These are phyloP conservation scores for Eurois occulta DNA, from an alignment of 2,888 invertebrate genomes.

Conservation along the genomic window DNA sequence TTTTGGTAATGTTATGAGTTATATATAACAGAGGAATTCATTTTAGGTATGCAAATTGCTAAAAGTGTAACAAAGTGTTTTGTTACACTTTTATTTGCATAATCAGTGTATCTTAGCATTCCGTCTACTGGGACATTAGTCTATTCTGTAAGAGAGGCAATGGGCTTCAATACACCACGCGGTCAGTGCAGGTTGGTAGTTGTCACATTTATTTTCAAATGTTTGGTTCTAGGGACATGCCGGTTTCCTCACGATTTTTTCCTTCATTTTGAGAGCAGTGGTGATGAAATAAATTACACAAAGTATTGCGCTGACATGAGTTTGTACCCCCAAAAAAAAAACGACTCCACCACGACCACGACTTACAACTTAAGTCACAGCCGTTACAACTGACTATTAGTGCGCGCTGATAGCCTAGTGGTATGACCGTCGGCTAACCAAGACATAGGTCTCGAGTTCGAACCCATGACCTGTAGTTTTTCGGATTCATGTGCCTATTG, in stretches of 20 bases:
- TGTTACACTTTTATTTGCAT: no score
- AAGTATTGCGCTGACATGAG: neutral
- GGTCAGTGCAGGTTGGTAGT: neutral
- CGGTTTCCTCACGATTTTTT: no score
- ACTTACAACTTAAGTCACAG: neutral
- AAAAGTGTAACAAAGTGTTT: no score
- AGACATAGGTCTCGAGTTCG: no score
- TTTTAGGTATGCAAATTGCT: neutral
- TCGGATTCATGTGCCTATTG: no score
- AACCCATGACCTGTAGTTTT: no score
- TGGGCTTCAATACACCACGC: neutral
- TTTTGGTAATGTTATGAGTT: constrained; percentile 1
- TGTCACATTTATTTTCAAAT: neutral
- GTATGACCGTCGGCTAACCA: no score
- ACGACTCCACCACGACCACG: no score
- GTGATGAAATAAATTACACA: neutral
- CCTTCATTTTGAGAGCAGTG: no score
- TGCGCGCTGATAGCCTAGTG: neutral
- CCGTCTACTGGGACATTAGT: neutral
- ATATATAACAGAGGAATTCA: no score
- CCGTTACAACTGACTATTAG: neutral
- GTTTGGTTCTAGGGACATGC: no score
- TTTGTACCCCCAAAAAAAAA: no score
- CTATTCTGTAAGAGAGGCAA: neutral
- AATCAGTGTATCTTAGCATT: neutral